Base-by-base conservation (phyloP, 1,140 invertebrate genomes). In the Brachionus paranguensis region DNA sequence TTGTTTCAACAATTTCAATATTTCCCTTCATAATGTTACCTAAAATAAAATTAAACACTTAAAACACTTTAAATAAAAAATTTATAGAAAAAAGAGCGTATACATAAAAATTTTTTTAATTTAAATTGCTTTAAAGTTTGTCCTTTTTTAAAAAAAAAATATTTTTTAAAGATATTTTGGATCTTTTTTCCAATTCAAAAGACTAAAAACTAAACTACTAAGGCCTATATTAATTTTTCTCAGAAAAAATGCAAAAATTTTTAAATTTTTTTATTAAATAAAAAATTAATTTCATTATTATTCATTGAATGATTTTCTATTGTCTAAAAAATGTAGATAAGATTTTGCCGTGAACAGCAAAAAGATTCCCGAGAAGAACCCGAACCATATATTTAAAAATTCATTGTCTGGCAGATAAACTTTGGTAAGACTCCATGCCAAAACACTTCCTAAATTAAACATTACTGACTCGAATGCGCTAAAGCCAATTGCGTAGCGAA, bases 371-470 rank as follows among this genome's bases (percentile, higher is more conserved):
- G 72, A 53, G 4, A 76, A 27, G 1, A 76, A 7, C 27, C 72
- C 72, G 27, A 27, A 47, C 20, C 20, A 27, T 24, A 76, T 12
- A 50, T 27, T 47, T 29, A 50, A 14, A 50, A 76, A 76, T 50
- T 76, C 72, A 50, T 76, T 76, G 10, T 76, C 72, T 27, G 43
- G 72, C 20, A 76, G 5, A 76, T 76, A 76, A 27, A 50, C 43
- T 50, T 50, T 76, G 1, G 7, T 11, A 14, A 76, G 14, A 8
- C 72, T 76, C 72, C 72, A 76, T 11, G 24, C 24, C 20, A 76
- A 76, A 29, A 76, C 29, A 27, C 43, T 76, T 29, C 72, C 72
- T n/a, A 76, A 76, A 50, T 76, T 76, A 17, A 76, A 76, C 72
- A 76, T 76, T 20, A 76, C 20, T 50, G 72, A 76, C 1, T 29